Conservation (phyloP, 2,888 invertebrate genomes). For the Dendrolimus houi region DNA sequence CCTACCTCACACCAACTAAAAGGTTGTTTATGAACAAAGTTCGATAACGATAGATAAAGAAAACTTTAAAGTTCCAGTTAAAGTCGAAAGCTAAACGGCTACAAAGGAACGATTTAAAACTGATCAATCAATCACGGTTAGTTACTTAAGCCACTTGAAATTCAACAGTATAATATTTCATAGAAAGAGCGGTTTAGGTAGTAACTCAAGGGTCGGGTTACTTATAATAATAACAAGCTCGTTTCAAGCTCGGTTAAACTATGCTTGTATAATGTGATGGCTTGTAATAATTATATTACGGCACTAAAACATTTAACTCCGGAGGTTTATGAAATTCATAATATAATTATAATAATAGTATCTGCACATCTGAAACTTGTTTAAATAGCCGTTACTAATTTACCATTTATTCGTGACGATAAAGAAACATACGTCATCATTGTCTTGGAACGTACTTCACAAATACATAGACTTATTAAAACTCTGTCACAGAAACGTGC, state of each 20-base stretch:
- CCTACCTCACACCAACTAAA: slow-evolving; percentile 34
- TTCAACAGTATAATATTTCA: slow-evolving; percentile 37
- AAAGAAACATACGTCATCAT: not conserved
- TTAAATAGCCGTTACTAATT: not conserved
- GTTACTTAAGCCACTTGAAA: slow-evolving; percentile 33
- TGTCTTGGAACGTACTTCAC: too few relatives aligned
- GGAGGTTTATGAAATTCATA: not conserved
- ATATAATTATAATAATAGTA: not conserved
- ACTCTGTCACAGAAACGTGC: too few relatives aligned
- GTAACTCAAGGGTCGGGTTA: slow-evolving; percentile 26
- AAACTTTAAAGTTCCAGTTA: too few relatives aligned
- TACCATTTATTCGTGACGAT: not conserved
- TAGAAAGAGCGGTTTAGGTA: slow-evolving; percentile 22
- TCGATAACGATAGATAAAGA: too few relatives aligned
- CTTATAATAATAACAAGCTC: slow-evolving; percentile 22
- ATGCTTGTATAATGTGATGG: slow-evolving; percentile 5
- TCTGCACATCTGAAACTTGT: not conserved
- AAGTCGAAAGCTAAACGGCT: too few relatives aligned
- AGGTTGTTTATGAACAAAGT: slow-evolving; percentile 32
- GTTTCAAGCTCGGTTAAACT: slow-evolving; percentile 11
- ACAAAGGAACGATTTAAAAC: slow-evolving; percentile 6
- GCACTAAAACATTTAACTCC: not conserved
- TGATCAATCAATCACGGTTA: slow-evolving; percentile 24
- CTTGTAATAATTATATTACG: not conserved
- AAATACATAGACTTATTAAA: too few relatives aligned